phyloP scores from a whole-genome alignment of 2,888 invertebrate species.

The Horisme vitalbata region DNA sequence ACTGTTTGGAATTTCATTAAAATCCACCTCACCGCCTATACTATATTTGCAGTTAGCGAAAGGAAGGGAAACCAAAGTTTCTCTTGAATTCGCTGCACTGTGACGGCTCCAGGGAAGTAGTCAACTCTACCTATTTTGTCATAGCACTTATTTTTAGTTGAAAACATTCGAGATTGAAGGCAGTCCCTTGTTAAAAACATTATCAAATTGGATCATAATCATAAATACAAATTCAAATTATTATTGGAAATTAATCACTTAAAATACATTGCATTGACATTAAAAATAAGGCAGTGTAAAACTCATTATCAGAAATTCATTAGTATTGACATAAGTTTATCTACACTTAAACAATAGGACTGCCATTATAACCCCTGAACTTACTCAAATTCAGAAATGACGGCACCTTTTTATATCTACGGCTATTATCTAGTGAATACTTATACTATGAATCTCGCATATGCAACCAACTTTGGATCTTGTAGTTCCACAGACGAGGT shows the following conservation, averaged over 20 bases:
- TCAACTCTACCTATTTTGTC: constrained; percentile 62
- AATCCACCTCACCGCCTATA: constrained; percentile 46
- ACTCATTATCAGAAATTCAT: constrained; percentile 48
- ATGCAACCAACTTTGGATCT: constrained; percentile 46
- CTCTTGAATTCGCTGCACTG: constrained; percentile 58
- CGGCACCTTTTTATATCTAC: constrained; percentile 73
- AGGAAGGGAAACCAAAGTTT: constrained; percentile 37
- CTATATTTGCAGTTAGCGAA: constrained; percentile 70
- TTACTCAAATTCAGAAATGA: constrained; percentile 80
- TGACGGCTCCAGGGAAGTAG: constrained; percentile 69
- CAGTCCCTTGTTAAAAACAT: constrained; percentile 62
- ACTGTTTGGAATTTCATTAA: constrained; percentile 32
- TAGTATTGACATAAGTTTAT: constrained; percentile 13
- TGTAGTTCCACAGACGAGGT: constrained; percentile 54
- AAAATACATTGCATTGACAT: constrained; percentile 33
- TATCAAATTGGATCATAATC: constrained; percentile 34
- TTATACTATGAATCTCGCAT: constrained; percentile 68
- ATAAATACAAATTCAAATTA: constrained; percentile 41
- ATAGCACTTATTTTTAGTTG: constrained; percentile 67
- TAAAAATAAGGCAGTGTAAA: constrained; percentile 53
- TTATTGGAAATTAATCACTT: constrained; percentile 52
- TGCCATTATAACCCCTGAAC: constrained; percentile 68
- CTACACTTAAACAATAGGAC: constrained; percentile 52
- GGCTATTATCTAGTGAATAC: constrained; percentile 74
- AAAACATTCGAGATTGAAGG: constrained; percentile 69